Conservation (phyloP, 2,888 invertebrate species). For the Drosophila antonietae region DNA sequence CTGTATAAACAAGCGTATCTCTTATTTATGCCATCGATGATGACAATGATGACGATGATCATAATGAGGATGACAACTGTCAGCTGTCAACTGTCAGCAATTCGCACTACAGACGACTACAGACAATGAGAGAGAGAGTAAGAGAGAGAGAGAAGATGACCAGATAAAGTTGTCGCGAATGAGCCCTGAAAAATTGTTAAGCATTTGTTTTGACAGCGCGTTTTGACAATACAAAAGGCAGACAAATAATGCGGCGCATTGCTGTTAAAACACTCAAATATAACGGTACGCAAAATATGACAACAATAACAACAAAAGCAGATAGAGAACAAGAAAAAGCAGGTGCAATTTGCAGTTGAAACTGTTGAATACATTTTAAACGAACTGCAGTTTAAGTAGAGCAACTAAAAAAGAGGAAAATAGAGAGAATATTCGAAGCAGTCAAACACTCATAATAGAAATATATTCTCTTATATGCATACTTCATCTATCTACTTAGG, state of each 20-base stretch:
- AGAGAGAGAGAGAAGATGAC: neutral
- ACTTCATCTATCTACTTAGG: neutral
- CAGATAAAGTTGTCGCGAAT: slow-evolving; percentile 38
- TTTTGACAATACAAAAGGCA: slow-evolving; percentile 70
- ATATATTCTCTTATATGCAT: neutral
- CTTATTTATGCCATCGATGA: slow-evolving; percentile 65
- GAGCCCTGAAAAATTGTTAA: slow-evolving; percentile 73
- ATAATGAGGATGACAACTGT: slow-evolving; percentile 69
- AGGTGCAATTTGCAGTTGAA: slow-evolving; percentile 7
- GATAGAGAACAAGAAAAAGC: neutral
- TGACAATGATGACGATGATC: slow-evolving; percentile 29
- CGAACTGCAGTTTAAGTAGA: slow-evolving; percentile 30
- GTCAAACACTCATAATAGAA: slow-evolving; percentile 1
- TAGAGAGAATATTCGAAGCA: neutral
- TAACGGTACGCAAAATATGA: slow-evolving; percentile 23
- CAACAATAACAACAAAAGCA: neutral
- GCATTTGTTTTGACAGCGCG: slow-evolving; percentile 76
- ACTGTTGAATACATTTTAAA: slow-evolving; percentile 59
- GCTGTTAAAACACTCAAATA: slow-evolving; percentile 46
- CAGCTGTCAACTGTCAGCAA: slow-evolving; percentile 75
- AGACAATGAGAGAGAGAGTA: neutral
- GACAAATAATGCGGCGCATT: slow-evolving; percentile 61
- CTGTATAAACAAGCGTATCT: slow-evolving; percentile 55
- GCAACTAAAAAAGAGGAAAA: slow-evolving; percentile 1
- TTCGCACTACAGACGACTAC: slow-evolving; percentile 25